phyloP scores from a whole-genome alignment of 2,797 vertebrate genomes.

The Pipistrellus nathusii region DNA sequence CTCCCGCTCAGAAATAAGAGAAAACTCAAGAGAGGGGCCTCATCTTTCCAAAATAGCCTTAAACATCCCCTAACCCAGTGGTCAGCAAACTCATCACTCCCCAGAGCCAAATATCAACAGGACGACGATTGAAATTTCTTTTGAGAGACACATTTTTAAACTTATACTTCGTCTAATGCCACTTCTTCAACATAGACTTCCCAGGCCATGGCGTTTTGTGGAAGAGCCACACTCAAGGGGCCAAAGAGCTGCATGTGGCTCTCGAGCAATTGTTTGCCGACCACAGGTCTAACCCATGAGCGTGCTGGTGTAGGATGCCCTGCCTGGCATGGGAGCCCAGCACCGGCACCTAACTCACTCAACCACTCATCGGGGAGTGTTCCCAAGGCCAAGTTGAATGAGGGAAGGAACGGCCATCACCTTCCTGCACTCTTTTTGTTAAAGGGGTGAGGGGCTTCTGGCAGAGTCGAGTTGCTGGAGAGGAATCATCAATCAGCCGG shows the following conservation, averaged over 20 bases:
- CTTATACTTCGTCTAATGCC: too few relatives aligned
- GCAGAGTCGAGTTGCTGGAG: constrained; percentile 64
- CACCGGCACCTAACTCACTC: neutral
- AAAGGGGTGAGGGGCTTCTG: neutral
- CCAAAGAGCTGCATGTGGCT: too few relatives aligned
- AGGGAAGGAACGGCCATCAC: neutral
- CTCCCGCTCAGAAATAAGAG: neutral
- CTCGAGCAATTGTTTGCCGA: too few relatives aligned
- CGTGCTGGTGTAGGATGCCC: neutral
- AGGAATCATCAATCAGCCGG: constrained; percentile 20
- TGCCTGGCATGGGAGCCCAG: neutral
- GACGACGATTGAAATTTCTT: too few relatives aligned
- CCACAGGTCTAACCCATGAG: too few relatives aligned
- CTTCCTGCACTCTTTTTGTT: constrained; percentile 49
- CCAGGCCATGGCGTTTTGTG: too few relatives aligned
- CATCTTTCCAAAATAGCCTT: neutral
- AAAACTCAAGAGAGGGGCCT: neutral
- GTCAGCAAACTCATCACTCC: too few relatives aligned
- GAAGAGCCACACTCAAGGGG: too few relatives aligned
- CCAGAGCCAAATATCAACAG: too few relatives aligned
- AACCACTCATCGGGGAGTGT: neutral
- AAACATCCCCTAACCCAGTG: neutral
- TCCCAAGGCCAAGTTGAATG: neutral
- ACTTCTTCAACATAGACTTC: too few relatives aligned
- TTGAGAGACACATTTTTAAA: too few relatives aligned